phyloP scores from a whole-genome alignment of 2,113 vertebrate genomes.

The Donacobius atricapilla region DNA sequence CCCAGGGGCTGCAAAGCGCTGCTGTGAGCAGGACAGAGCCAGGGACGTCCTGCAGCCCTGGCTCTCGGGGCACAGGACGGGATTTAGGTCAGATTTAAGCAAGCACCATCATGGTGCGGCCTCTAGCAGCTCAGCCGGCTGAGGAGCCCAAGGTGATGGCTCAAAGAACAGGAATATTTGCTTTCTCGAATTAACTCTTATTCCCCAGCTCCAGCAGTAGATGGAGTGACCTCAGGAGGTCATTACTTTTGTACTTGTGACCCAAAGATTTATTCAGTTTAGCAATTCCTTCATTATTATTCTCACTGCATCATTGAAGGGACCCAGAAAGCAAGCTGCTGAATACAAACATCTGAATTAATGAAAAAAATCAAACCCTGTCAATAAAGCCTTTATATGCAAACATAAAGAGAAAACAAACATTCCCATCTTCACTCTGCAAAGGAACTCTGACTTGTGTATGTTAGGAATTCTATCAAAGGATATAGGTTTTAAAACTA shows the following conservation, averaged over 20 bases:
- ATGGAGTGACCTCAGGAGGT: background rate
- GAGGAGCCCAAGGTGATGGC: background rate
- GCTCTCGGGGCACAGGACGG: background rate
- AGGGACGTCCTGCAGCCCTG: accelerated
- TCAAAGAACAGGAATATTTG: background rate
- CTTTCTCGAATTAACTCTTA: background rate
- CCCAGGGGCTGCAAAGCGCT: background rate
- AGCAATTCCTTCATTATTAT: background rate
- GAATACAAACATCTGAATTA: background rate
- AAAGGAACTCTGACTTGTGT: background rate
- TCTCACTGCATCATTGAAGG: background rate
- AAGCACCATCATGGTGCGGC: too few relatives aligned
- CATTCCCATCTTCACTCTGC: background rate
- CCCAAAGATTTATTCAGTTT: background rate
- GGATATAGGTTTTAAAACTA: background rate
- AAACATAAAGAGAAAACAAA: background rate
- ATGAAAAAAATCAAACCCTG: background rate
- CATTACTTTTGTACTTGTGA: background rate
- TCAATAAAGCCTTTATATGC: constrained; percentile 1
- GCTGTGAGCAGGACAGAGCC: background rate
- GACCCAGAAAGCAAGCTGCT: background rate
- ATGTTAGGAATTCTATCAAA: background rate
- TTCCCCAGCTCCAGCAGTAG: background rate
- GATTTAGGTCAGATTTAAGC: background rate
- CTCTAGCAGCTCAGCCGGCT: background rate